Percentiles rank a stretch among this genome's conserved stretches.
phyloP scores from a whole-genome alignment of 2,113 vertebrate species.

The Podilymbus podiceps region DNA sequence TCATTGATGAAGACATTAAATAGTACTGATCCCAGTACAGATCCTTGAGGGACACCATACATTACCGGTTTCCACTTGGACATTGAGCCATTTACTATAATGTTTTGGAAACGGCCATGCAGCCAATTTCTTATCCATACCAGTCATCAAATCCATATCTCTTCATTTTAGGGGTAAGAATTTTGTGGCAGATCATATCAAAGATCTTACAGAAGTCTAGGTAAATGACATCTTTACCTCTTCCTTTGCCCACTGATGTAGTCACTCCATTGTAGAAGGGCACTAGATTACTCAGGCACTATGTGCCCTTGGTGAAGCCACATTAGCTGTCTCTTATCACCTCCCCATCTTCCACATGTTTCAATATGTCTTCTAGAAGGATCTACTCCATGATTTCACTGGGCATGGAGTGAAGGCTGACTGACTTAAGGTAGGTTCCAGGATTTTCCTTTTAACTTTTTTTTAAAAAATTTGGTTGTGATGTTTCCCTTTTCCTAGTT shows the following conservation, averaged over 20 bases:
- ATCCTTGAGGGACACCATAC: rapidly evolving
- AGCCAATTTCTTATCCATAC: not conserved
- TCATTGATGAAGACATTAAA: not conserved
- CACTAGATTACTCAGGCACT: not conserved
- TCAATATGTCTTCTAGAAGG: not conserved
- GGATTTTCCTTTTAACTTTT: not conserved
- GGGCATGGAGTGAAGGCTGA: not conserved
- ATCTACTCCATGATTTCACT: not conserved
- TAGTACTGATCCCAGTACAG: not conserved
- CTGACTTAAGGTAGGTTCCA: not conserved
- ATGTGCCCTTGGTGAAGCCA: not conserved
- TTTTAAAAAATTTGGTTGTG: not conserved
- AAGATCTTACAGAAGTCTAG: not conserved
- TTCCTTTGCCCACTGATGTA: not conserved
- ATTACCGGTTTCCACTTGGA: not conserved
- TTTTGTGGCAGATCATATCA: not conserved
- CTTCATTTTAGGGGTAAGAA: not conserved
- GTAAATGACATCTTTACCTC: not conserved
- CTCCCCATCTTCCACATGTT: not conserved
- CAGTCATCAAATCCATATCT: not conserved
- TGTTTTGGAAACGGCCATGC: rapidly evolving
- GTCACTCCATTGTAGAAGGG: not conserved
- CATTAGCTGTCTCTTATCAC: not conserved
- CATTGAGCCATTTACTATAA: not conserved
- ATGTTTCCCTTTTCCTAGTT: not conserved